Conservation (phyloP, 1,140 invertebrate genomes). For the Bombus polaris region DNA sequence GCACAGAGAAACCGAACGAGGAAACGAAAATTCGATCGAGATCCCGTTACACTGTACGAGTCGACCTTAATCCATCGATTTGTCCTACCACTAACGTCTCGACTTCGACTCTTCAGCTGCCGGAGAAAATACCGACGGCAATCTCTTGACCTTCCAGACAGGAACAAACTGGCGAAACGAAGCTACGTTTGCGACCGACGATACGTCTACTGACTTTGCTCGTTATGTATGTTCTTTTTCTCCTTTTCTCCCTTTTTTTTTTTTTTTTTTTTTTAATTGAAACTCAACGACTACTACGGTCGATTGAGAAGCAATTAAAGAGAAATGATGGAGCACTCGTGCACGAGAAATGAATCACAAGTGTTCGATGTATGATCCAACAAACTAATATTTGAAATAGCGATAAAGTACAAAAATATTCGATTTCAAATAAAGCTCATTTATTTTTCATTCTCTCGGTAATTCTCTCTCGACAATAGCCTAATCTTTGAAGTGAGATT, state of each 20-base stretch:
- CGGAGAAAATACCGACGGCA: constrained; percentile 40
- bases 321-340: constrained; percentile 10
- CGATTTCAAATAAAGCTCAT: neutral
- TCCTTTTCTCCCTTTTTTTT: accelerated
- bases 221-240: neutral
- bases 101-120: neutral
- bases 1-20: neutral
- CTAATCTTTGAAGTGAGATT: neutral
- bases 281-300: neutral
- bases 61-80: constrained; percentile 63
- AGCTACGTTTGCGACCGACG: neutral
- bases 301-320: constrained; percentile 24
- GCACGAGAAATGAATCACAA: neutral
- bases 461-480: neutral
- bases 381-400: no score
- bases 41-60: constrained; percentile 22
- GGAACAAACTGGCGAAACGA: neutral
- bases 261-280: neutral
- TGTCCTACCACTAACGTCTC: constrained; percentile 37
- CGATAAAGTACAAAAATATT: neutral
- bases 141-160: neutral
- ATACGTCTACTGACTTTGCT: neutral
- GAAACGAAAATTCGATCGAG: constrained; percentile 27
- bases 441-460: no score
- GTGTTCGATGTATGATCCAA: neutral